A percentile compares a stretch with the other conserved stretches of the same genome.
phyloP scores from a whole-genome alignment of 1,140 invertebrate genomes.

The Triops longicaudatus region DNA sequence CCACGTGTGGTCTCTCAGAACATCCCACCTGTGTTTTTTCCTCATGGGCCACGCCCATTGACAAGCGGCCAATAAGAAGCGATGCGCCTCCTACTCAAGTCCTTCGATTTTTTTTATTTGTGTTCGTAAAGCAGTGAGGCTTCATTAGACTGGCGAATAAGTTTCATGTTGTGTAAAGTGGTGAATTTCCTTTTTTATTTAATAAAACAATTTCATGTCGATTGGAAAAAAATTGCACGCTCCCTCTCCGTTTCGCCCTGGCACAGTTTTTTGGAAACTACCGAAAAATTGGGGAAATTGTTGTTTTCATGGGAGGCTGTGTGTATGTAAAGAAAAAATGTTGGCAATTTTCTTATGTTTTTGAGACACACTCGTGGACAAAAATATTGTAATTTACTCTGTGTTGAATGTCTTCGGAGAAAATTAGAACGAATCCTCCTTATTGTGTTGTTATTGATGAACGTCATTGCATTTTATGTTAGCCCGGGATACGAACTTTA shows the following conservation, averaged over 20 bases:
- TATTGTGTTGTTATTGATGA: background rate
- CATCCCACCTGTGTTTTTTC: background rate
- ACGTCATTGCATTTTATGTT: background rate
- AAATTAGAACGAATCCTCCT: background rate
- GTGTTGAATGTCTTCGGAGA: background rate
- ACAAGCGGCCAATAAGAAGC: background rate
- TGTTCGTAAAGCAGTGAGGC: background rate
- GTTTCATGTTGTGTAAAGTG: background rate
- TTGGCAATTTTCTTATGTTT: background rate
- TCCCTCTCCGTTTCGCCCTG: background rate
- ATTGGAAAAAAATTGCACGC: background rate
- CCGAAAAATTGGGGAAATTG: background rate
- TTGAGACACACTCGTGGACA: background rate
- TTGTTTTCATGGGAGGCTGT: background rate
- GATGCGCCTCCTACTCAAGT: background rate
- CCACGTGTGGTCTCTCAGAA: background rate
- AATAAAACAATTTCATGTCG: background rate
- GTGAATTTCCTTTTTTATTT: background rate
- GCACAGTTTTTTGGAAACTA: background rate
- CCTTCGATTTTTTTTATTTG: background rate
- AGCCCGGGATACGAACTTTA: background rate
- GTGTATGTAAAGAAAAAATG: background rate
- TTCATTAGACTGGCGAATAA: background rate
- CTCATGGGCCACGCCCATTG: background rate
- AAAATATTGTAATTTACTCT: background rate